phyloP scores from a whole-genome alignment of 2,113 vertebrate species.

The Fregata magnificens region DNA sequence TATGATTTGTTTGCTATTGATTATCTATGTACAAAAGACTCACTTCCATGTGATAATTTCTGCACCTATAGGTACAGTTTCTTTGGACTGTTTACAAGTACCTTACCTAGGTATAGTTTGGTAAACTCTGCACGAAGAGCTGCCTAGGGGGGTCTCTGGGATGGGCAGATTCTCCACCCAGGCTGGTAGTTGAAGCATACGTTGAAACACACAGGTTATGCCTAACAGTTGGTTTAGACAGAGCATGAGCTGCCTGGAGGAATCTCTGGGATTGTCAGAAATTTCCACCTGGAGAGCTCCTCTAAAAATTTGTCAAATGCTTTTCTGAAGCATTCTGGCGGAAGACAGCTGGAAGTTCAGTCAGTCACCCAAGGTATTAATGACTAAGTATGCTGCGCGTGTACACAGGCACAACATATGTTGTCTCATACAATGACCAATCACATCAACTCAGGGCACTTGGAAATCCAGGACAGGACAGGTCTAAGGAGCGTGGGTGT shows the following conservation, averaged over 20 bases:
- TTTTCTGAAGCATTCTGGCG: background rate
- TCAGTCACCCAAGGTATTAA: background rate
- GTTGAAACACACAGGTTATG: background rate
- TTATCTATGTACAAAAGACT: background rate
- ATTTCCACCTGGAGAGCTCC: background rate
- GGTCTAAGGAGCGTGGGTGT: background rate
- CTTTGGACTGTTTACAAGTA: background rate
- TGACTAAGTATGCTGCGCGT: background rate
- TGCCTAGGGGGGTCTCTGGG: background rate
- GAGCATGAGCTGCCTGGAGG: background rate
- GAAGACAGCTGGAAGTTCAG: background rate
- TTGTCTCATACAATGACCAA: background rate
- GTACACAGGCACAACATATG: background rate
- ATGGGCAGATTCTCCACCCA: background rate
- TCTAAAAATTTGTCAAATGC: background rate
- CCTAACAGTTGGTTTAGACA: background rate
- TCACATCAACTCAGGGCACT: background rate
- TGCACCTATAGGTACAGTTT: background rate
- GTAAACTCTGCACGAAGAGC: accelerated
- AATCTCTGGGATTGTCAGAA: background rate
- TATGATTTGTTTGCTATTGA: background rate
- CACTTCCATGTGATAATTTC: background rate
- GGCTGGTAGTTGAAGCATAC: background rate
- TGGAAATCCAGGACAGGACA: background rate
- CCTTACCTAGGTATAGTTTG: background rate